phyloP scores from a whole-genome alignment of 2,888 invertebrate genomes.

The Archaeoteleia sp. region DNA sequence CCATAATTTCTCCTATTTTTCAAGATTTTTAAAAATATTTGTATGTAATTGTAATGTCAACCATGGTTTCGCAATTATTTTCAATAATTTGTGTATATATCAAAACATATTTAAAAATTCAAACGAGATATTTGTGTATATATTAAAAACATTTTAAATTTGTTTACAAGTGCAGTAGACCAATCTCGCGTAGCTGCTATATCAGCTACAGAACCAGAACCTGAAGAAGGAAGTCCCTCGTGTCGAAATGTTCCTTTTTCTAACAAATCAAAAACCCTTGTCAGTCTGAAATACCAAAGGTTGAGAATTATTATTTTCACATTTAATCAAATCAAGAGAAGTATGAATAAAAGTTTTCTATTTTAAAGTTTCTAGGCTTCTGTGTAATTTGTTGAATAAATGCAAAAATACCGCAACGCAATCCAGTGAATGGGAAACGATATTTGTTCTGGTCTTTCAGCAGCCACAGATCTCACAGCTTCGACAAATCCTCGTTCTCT shows the following conservation, averaged over 20 bases:
- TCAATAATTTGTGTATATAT: too few relatives aligned
- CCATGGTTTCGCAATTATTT: too few relatives aligned
- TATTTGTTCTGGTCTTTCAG: slow-evolving; percentile 76
- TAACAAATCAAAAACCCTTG: slow-evolving; percentile 63
- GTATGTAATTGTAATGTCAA: too few relatives aligned
- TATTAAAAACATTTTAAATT: too few relatives aligned
- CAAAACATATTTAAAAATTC: slow-evolving; percentile 8
- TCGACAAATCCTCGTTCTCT: slow-evolving; percentile 85
- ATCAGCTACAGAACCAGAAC: slow-evolving; percentile 69
- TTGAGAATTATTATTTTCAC: background rate
- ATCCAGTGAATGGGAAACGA: slow-evolving; percentile 75
- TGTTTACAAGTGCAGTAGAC: slow-evolving; percentile 72
- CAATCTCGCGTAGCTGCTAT: slow-evolving; percentile 69
- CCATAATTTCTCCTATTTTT: too few relatives aligned
- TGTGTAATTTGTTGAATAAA: background rate
- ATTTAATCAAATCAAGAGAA: slow-evolving; percentile 2
- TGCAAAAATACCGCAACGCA: slow-evolving; percentile 66
- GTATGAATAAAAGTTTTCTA: too few relatives aligned
- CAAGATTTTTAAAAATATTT: too few relatives aligned
- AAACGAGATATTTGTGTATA: background rate
- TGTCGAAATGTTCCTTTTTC: slow-evolving; percentile 67
- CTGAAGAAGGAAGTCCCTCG: slow-evolving; percentile 66
- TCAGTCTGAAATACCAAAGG: slow-evolving; percentile 59
- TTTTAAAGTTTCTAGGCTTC: too few relatives aligned
- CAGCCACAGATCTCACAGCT: slow-evolving; percentile 80